Evolutionary conservation across 1,140 invertebrate species (phyloP), one percentile per base, ranked within the genome.

Genomic region (Chironomus tepperi): DNA sequence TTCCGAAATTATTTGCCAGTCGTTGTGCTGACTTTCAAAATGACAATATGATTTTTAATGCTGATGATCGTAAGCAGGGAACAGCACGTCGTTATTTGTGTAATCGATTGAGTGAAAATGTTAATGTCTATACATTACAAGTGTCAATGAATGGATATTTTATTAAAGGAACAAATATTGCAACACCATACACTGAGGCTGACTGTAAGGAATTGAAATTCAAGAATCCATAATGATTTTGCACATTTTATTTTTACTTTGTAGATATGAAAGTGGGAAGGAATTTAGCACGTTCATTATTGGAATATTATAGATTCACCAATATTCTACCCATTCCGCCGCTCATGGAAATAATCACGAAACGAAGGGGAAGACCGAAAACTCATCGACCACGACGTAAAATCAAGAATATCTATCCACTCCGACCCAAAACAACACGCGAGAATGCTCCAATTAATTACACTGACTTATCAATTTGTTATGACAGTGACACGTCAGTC

Each of bases 21-120:
- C 89, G 92, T 79, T 89, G 93, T 9, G 91, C 94, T 76, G 95
- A 97, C 79, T 97, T 94, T 81, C 88, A 89, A 34, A 77, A 88
- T 12, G 85, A 85, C 64, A 93, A 94, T 81, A 95, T 94, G 16
- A 91, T 94, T 85, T 98, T 95, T 82, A 97, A 97, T 84, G 88
- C 91, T 47, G 94, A 97, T 84, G 85, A 89, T 1, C 86, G 89
- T 34, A 97, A 97, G 84, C 86, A 87, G 18, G 94, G 95, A n/a
- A 95, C 94, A 34, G 89, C 93, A 0, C 84, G 96, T 79, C 88
- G 95, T 85, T 95, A 86, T 79, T 84, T 89, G 12, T 89, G 88
- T 78, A 87, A 87, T 18, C 80, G 86, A 64, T 82, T 93, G 74
- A 90, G 87, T 77, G 90, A 92, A 76, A 88, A 87, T 43, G 88